phyloP scores from a whole-genome alignment of 2,888 invertebrate species.

The Venusia cambrica region DNA sequence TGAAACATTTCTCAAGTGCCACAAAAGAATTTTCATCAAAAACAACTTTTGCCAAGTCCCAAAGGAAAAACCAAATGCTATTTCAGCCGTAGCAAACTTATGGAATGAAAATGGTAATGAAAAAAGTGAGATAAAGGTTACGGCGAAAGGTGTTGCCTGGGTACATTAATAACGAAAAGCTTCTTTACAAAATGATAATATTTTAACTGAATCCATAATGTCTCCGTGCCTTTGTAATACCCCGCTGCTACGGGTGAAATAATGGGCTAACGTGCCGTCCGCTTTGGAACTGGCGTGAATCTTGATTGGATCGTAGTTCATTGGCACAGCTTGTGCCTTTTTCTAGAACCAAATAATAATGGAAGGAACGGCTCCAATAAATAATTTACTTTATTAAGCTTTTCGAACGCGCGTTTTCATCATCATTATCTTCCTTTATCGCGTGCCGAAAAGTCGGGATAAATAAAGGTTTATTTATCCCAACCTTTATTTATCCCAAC shows the following conservation, averaged over 20 bases:
- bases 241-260: constrained; percentile 24
- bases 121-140: constrained; percentile 34
- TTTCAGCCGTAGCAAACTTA: constrained; percentile 29
- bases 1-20: constrained; percentile 27
- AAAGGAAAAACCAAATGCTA: constrained; percentile 31
- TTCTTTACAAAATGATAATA: constrained; percentile 29
- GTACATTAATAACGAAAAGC: constrained; percentile 30
- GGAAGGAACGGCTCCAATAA: too few species aligned
- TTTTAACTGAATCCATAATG: constrained; percentile 31
- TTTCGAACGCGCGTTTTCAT: too few species aligned
- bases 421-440: too few species aligned
- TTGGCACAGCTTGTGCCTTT: too few species aligned
- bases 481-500: too few species aligned
- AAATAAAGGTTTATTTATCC: too few species aligned
- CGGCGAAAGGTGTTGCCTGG: constrained; percentile 30
- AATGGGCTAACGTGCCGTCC: constrained; percentile 24
- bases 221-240: constrained; percentile 25
- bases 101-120: constrained; percentile 33
- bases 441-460: too few species aligned
- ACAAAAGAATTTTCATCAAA: constrained; percentile 33
- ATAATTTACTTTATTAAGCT: too few species aligned
- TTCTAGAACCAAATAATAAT: too few species aligned
- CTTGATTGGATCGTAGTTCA: too few species aligned
- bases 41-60: constrained; percentile 21
- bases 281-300: constrained; percentile 10